These are phyloP conservation scores for Rhinogobius similis DNA, from an alignment of 2,113 vertebrate genomes.

Conservation along the genomic window DNA sequence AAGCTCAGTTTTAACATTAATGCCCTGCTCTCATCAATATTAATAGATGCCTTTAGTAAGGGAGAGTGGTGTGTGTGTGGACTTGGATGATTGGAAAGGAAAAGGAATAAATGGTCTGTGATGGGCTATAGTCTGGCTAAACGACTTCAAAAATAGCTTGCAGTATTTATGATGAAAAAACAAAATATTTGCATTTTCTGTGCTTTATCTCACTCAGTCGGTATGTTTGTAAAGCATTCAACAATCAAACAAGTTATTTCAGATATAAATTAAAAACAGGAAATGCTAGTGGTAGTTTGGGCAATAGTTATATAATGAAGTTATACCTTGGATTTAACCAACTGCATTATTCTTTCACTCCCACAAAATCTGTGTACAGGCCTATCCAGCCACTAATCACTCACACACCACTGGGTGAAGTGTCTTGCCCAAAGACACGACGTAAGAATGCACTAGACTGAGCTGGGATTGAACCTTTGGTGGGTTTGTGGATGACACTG, in stretches of 20 bases:
- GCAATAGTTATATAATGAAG: background rate
- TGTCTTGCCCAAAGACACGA: no score
- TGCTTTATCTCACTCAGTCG: background rate
- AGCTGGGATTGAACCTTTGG: background rate
- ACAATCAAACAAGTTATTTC: background rate
- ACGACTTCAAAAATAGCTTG: conserved; percentile 2
- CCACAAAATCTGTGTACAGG: background rate
- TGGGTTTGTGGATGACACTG: no score
- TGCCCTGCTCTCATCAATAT: conserved; percentile 80
- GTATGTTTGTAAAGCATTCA: background rate
- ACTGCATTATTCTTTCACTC: no score
- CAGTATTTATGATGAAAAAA: background rate
- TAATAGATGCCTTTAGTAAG: conserved; percentile 74
- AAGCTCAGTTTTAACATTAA: conserved; percentile 79
- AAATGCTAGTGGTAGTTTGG: background rate
- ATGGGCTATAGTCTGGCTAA: background rate
- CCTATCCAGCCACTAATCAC: background rate
- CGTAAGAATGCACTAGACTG: background rate
- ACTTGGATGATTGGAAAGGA: conserved; percentile 8
- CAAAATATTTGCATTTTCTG: background rate
- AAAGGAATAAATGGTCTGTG: conserved; percentile 1
- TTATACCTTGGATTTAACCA: no score
- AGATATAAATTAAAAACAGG: background rate
- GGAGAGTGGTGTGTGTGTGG: conserved; percentile 24
- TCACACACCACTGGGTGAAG: background rate